Percentiles rank a stretch among this genome's conserved stretches.
Evolutionary conservation across 2,113 vertebrate species (phyloP).

Genomic region (Dinomys branickii): DNA sequence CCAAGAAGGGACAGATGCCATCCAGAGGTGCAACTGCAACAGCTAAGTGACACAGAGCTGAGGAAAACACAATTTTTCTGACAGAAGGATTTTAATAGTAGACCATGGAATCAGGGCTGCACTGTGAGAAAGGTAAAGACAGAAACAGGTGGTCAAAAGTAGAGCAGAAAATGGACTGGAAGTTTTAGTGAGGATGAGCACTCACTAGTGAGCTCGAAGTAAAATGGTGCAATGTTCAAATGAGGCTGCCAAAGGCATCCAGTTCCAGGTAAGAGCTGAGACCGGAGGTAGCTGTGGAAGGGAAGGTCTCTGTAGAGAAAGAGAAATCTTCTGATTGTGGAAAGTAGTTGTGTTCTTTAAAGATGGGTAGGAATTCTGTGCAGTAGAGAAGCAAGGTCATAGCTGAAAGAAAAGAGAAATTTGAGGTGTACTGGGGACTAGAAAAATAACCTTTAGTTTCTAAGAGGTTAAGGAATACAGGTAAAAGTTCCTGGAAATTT

Average conservation of each 20-base stretch:
- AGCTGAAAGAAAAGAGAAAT: neutral
- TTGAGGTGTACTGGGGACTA: neutral
- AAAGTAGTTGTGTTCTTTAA: slow-evolving; percentile 12
- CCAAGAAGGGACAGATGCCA: neutral
- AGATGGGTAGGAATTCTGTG: neutral
- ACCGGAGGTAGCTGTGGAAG: neutral
- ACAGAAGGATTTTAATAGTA: slow-evolving; percentile 19
- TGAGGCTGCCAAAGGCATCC: neutral
- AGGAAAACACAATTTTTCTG: slow-evolving; percentile 18
- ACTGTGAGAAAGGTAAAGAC: neutral
- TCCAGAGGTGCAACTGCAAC: neutral
- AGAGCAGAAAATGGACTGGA: neutral
- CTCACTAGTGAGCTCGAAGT: neutral
- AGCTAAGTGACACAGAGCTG: neutral
- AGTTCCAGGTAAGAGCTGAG: neutral
- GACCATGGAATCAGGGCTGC: neutral
- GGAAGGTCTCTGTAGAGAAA: neutral
- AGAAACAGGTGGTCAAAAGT: neutral
- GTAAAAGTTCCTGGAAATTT: slow-evolving; percentile 5
- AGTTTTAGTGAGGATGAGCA: slow-evolving; percentile 2
- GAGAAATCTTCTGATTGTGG: neutral
- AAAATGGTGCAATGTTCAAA: neutral
- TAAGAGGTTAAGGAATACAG: neutral
- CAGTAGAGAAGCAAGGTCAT: neutral
- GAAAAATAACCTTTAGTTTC: neutral